Conservation (phyloP, 2,113 vertebrate genomes). For the Mus pahari region DNA sequence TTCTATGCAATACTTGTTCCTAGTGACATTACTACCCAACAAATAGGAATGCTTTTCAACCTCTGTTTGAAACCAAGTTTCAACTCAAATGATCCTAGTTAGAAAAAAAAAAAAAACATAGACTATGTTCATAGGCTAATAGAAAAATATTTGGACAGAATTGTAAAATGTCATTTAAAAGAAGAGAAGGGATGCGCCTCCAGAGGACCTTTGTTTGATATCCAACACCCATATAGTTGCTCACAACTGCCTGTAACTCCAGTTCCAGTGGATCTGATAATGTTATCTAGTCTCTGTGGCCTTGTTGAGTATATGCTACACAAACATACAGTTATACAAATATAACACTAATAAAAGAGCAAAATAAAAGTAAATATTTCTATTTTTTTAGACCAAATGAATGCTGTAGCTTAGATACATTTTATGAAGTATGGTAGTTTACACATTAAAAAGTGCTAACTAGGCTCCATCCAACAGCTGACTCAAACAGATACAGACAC, state of each 20-base stretch:
- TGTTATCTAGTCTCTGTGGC: not conserved
- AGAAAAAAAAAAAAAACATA: not conserved
- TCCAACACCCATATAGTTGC: not conserved
- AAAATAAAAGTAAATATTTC: not conserved
- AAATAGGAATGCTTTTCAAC: not conserved
- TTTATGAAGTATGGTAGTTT: not conserved
- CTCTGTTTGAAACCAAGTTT: not conserved
- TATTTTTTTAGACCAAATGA: not conserved
- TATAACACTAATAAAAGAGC: not conserved
- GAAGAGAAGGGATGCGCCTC: not conserved
- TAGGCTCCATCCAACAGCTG: too few relatives aligned
- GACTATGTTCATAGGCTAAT: not conserved
- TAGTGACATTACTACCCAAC: not conserved
- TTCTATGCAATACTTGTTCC: not conserved
- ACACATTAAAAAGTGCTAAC: not conserved
- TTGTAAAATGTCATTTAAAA: conserved; percentile 11
- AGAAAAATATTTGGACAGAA: not conserved
- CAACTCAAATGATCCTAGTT: not conserved
- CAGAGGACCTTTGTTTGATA: not conserved
- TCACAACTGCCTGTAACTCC: not conserved
- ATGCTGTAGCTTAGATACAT: not conserved
- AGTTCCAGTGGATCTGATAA: not conserved
- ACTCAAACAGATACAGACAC: too few relatives aligned
- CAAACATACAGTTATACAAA: not conserved
- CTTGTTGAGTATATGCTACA: not conserved